Conservation (phyloP, 2,888 invertebrate genomes). For the Calameuta filiformis region DNA sequence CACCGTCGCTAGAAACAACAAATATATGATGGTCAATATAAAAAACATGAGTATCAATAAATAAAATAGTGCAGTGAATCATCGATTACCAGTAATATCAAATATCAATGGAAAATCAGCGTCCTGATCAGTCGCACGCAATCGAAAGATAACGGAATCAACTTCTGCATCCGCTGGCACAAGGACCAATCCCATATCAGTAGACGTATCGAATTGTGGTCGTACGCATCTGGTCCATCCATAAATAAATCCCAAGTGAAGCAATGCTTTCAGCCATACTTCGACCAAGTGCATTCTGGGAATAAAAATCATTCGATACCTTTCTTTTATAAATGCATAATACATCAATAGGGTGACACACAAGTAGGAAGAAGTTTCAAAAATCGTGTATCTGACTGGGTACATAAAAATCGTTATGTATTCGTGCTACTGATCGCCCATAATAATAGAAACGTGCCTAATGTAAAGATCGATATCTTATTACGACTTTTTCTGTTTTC, state of each 20-base stretch:
- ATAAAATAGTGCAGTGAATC: constrained; percentile 5
- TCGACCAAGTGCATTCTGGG: constrained; percentile 60
- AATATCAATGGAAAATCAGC: constrained; percentile 89
- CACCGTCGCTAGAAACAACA: constrained; percentile 70
- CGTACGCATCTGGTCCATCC: constrained; percentile 68
- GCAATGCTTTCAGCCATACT: constrained; percentile 60
- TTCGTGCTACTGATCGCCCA: not conserved
- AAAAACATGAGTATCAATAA: constrained; percentile 1
- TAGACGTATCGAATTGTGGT: constrained; percentile 86
- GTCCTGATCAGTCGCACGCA: constrained; percentile 88
- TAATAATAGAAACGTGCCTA: not conserved
- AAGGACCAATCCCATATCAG: constrained; percentile 83
- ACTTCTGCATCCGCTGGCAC: constrained; percentile 87
- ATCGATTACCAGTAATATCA: constrained; percentile 75
- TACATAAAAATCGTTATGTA: not conserved
- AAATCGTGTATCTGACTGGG: not conserved
- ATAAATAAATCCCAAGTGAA: constrained; percentile 57
- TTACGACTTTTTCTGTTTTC: constrained; percentile 30
- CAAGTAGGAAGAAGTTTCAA: not conserved
- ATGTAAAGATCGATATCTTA: constrained; percentile 34
- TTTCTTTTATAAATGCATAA: not conserved
- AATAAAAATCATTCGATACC: not conserved
- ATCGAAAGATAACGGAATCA: constrained; percentile 86
- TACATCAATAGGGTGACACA: not conserved
- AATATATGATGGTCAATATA: not conserved